These are phyloP conservation scores for Spodoptera exigua DNA, from an alignment of 2,888 invertebrate species.

Conservation along the genomic window DNA sequence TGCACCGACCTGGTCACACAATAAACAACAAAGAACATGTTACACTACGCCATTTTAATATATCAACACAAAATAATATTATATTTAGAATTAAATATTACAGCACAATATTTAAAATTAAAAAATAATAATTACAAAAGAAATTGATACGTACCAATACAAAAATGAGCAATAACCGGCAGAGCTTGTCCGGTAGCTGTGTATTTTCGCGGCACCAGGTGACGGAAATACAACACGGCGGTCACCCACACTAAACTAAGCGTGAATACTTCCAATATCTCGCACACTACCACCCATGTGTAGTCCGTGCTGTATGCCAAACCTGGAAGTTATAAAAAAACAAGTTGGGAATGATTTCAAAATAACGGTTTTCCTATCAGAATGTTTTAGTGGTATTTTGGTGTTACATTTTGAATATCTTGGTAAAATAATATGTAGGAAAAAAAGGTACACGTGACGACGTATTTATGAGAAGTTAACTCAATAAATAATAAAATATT, in stretches of 20 bases:
- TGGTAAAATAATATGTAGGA: no score
- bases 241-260: slow-evolving; percentile 94
- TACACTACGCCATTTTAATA: no score
- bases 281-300: slow-evolving; percentile 91
- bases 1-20: slow-evolving; percentile 89
- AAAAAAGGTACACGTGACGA: no score
- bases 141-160: slow-evolving; percentile 77
- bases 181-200: slow-evolving; percentile 94
- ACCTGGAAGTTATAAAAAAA: slow-evolving; percentile 73
- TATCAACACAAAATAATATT: no score
- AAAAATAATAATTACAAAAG: neutral
- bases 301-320: slow-evolving; percentile 89
- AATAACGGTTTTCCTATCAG: no score
- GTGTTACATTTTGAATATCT: no score
- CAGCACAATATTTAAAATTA: no score
- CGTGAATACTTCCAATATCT: slow-evolving; percentile 93
- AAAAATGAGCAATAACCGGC: slow-evolving; percentile 94
- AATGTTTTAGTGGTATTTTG: no score
- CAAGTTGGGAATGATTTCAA: no score
- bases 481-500: no score
- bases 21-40: neutral
- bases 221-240: slow-evolving; percentile 94
- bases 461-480: no score
- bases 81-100: no score
- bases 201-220: slow-evolving; percentile 93